These are phyloP conservation scores for Ophion costatus DNA, from an alignment of 2,888 invertebrate species.

Conservation along the genomic window DNA sequence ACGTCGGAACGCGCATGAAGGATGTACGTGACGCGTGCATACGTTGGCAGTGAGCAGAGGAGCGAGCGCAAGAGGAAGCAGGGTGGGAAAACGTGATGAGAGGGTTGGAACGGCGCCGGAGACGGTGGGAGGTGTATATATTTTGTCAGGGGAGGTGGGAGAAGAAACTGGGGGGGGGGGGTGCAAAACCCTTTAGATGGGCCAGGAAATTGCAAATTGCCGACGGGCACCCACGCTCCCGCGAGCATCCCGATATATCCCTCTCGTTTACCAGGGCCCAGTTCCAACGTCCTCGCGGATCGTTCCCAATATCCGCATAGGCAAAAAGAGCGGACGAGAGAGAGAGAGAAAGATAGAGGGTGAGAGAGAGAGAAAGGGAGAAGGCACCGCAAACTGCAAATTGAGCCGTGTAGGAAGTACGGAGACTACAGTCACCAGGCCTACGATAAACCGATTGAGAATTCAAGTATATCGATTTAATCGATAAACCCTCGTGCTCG, in stretches of 20 bases:
- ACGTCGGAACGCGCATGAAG: slow-evolving; percentile 62
- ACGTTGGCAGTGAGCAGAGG: neutral
- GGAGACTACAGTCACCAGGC: slow-evolving; percentile 64
- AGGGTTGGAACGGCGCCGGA: slow-evolving; percentile 38
- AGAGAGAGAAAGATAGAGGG: slow-evolving; percentile 37
- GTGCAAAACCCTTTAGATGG: slow-evolving; percentile 66
- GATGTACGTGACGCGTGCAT: slow-evolving; percentile 51
- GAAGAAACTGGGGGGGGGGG: slow-evolving; percentile 42
- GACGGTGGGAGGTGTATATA: slow-evolving; percentile 32
- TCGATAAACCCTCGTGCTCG: slow-evolving; percentile 39
- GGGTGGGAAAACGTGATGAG: slow-evolving; percentile 49
- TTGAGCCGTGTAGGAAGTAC: slow-evolving; percentile 76
- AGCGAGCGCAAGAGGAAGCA: neutral
- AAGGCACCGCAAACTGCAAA: slow-evolving; percentile 73
- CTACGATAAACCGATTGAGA: slow-evolving; percentile 58
- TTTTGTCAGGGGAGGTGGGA: slow-evolving; percentile 13
- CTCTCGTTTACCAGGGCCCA: slow-evolving; percentile 38
- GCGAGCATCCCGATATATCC: slow-evolving; percentile 13
- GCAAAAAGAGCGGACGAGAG: slow-evolving; percentile 32
- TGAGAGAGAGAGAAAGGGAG: slow-evolving; percentile 41
- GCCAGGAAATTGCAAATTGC: slow-evolving; percentile 82
- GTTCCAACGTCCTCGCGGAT: slow-evolving; percentile 40
- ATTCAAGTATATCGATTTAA: slow-evolving; percentile 63
- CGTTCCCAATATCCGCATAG: slow-evolving; percentile 52
- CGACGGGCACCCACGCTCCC: slow-evolving; percentile 71